Percentiles rank a stretch among this genome's conserved stretches.
Conservation (phyloP, 2,797 vertebrate species). For the Alauda arvensis region DNA sequence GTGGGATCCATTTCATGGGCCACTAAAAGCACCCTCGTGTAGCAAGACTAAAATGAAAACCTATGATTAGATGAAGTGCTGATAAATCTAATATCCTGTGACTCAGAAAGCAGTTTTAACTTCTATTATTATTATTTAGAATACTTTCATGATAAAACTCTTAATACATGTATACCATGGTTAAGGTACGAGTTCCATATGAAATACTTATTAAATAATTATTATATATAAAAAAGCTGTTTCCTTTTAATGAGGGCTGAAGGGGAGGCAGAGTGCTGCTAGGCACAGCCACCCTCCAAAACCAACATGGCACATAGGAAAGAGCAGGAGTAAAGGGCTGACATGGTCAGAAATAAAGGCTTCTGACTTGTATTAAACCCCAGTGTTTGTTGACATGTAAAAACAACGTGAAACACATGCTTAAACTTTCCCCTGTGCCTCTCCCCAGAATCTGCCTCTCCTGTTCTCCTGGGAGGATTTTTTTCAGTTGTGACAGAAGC, state of each 20-base stretch:
- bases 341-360: background rate
- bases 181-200: background rate
- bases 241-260: background rate
- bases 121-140: background rate
- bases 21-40: conserved; percentile 11
- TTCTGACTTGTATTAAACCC: background rate
- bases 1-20: conserved; percentile 1
- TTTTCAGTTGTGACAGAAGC: background rate
- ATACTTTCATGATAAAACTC: background rate
- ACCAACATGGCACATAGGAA: background rate
- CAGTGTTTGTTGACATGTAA: background rate
- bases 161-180: background rate
- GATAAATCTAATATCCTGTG: conserved; percentile 39
- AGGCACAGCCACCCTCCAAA: background rate
- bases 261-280: background rate
- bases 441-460: background rate
- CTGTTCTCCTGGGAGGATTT: background rate
- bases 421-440: background rate
- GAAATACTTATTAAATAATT: background rate
- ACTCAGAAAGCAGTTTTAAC: conserved; percentile 29
- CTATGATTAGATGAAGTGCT: conserved; percentile 47
- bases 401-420: background rate
- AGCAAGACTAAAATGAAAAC: conserved; percentile 43
- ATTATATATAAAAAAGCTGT: background rate
- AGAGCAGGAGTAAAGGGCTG: background rate